Evolutionary conservation across 2,113 vertebrate genomes (phyloP).

Genomic region (Sinocyclocheilus grahami): DNA sequence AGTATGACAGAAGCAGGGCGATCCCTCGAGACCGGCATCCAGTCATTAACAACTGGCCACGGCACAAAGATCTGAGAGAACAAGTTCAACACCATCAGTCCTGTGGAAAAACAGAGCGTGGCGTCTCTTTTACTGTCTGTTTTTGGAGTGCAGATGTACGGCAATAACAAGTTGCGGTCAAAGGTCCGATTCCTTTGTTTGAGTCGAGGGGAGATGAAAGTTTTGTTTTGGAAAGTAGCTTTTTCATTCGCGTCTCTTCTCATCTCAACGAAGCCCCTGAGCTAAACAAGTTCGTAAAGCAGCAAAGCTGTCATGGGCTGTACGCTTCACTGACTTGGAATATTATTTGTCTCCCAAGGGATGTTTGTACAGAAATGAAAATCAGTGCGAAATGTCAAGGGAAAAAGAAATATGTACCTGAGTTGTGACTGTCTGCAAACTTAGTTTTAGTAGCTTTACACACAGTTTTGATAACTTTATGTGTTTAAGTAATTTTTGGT

Average conservation of each 20-base stretch:
- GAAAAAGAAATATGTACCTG: slow-evolving; percentile 53
- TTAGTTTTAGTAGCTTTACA: slow-evolving; percentile 25
- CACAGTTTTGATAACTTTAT: slow-evolving; percentile 12
- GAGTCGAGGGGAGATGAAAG: slow-evolving; percentile 47
- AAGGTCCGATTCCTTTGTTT: slow-evolving; percentile 49
- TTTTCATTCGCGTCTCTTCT: slow-evolving; percentile 44
- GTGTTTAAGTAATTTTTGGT: not conserved
- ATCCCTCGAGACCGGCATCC: slow-evolving; percentile 64
- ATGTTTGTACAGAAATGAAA: slow-evolving; percentile 56
- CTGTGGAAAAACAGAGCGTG: slow-evolving; percentile 4
- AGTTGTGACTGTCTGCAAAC: slow-evolving; percentile 40
- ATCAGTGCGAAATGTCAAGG: slow-evolving; percentile 37
- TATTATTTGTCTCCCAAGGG: slow-evolving; percentile 53
- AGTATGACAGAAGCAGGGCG: slow-evolving; percentile 59
- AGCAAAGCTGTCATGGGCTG: slow-evolving; percentile 35
- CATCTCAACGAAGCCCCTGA: slow-evolving; percentile 42
- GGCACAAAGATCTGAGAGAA: slow-evolving; percentile 65
- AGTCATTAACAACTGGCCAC: slow-evolving; percentile 72
- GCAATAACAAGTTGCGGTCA: slow-evolving; percentile 48
- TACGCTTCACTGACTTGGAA: slow-evolving; percentile 32
- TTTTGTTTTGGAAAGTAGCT: slow-evolving; percentile 36
- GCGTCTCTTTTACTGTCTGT: slow-evolving; percentile 47
- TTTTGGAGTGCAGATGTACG: slow-evolving; percentile 43
- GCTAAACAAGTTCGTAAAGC: slow-evolving; percentile 44
- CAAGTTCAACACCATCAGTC: slow-evolving; percentile 60